phyloP scores from a whole-genome alignment of 2,797 vertebrate species.

The Echeneis naucrates region DNA sequence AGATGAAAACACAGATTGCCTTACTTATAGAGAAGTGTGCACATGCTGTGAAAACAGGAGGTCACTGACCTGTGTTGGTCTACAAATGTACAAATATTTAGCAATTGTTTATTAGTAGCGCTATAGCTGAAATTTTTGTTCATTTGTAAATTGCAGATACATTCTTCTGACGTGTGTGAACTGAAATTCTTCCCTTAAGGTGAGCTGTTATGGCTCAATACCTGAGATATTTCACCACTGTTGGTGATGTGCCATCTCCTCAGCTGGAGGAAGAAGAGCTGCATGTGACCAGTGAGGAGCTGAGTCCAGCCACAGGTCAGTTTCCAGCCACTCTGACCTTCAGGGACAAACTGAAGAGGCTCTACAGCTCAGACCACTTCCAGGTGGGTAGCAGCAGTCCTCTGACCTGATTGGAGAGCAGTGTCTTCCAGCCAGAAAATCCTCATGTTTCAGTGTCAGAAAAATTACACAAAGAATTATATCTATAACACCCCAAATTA shows the following conservation, averaged over 20 bases:
- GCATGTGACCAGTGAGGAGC: conserved; percentile 61
- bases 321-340: conserved; percentile 66
- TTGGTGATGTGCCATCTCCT: conserved; percentile 85
- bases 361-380: conserved; percentile 90
- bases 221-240: conserved; percentile 91
- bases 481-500: too few species aligned
- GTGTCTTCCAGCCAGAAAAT: too few species aligned
- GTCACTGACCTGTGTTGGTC: background rate
- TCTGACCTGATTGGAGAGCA: background rate
- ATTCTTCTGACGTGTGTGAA: background rate
- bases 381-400: conserved; percentile 84
- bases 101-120: background rate
- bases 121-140: too few species aligned
- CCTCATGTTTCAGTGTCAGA: too few species aligned
- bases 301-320: conserved; percentile 54
- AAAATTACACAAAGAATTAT: too few species aligned
- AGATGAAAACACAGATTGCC: conserved; percentile 62
- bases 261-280: conserved; percentile 84
- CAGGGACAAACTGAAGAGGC: conserved; percentile 85
- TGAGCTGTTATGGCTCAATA: conserved; percentile 87
- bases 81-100: background rate
- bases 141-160: background rate
- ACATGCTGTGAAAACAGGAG: background rate
- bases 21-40: conserved; percentile 42
- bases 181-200: background rate